A percentile compares a stretch with the other conserved stretches of the same genome.
Evolutionary conservation across 2,113 vertebrate genomes (phyloP).

Genomic region (Cyanistes caeruleus): DNA sequence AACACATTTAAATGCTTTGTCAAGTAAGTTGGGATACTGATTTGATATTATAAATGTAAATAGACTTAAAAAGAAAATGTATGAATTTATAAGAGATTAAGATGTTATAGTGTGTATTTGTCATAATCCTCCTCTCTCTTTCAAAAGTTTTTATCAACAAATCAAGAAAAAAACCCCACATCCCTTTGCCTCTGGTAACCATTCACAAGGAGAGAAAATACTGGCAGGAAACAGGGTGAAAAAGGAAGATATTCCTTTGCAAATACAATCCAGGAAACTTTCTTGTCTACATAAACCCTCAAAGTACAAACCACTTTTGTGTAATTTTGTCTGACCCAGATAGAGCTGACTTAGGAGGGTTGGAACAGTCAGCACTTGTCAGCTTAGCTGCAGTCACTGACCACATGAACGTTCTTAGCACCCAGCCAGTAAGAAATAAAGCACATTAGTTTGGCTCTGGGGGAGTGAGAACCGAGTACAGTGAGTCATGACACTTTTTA

Average conservation of each 20-base stretch:
- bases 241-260: background rate
- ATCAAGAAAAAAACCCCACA: background rate
- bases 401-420: background rate
- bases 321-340: background rate
- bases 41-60: background rate
- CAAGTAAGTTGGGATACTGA: background rate
- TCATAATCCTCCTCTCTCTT: background rate
- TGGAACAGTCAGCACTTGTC: background rate
- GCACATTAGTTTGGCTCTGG: background rate
- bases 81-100: rapidly evolving
- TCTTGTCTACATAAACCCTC: background rate
- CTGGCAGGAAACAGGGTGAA: rapidly evolving
- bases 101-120: background rate
- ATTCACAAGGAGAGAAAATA: background rate
- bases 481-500: background rate
- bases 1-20: background rate
- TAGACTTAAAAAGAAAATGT: background rate
- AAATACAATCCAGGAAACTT: background rate
- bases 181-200: background rate
- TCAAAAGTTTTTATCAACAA: background rate
- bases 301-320: background rate
- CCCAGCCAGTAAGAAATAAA: background rate
- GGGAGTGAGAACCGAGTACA: background rate
- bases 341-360: background rate
- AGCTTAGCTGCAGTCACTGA: background rate